Percentiles rank a stretch among this genome's conserved stretches.
Conservation (phyloP, 2,797 vertebrate genomes). For the Darevskia mixta region DNA sequence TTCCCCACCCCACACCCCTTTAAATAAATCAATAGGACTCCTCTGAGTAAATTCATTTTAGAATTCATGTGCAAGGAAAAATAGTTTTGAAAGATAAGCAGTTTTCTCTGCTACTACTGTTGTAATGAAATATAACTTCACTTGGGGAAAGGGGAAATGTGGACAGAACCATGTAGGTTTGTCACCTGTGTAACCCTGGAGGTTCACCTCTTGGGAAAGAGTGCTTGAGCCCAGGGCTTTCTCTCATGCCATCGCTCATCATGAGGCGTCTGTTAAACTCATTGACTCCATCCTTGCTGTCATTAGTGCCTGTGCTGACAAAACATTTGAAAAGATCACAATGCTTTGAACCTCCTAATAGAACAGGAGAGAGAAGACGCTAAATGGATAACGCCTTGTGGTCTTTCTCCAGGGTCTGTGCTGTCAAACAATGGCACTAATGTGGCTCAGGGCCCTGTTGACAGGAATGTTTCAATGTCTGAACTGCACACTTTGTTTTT, state of each 20-base stretch:
- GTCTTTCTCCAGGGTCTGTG: slow-evolving; percentile 14
- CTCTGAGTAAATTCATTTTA: background rate
- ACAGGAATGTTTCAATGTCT: slow-evolving; percentile 1
- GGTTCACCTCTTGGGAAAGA: background rate
- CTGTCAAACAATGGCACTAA: slow-evolving; percentile 11
- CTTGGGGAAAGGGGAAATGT: background rate
- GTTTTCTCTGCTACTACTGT: background rate
- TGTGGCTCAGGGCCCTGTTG: background rate
- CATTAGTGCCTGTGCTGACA: slow-evolving; percentile 29
- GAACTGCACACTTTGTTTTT: background rate
- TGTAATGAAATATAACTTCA: slow-evolving; percentile 4
- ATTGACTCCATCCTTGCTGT: slow-evolving; percentile 4
- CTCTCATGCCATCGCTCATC: background rate
- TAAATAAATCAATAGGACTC: background rate
- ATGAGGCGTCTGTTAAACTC: slow-evolving; percentile 22
- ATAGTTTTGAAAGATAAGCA: background rate
- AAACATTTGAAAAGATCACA: slow-evolving; percentile 9
- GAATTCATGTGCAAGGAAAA: background rate
- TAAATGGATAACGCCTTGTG: background rate
- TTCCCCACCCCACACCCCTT: no score
- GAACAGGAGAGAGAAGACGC: slow-evolving; percentile 31
- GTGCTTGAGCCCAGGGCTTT: background rate
- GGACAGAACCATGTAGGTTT: background rate
- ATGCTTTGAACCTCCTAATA: slow-evolving; percentile 12
- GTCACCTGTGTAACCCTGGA: background rate